Percentiles rank a stretch among this genome's conserved stretches.
Conservation (phyloP, 2,797 vertebrate species). For the Macrochelys suwanniensis region DNA sequence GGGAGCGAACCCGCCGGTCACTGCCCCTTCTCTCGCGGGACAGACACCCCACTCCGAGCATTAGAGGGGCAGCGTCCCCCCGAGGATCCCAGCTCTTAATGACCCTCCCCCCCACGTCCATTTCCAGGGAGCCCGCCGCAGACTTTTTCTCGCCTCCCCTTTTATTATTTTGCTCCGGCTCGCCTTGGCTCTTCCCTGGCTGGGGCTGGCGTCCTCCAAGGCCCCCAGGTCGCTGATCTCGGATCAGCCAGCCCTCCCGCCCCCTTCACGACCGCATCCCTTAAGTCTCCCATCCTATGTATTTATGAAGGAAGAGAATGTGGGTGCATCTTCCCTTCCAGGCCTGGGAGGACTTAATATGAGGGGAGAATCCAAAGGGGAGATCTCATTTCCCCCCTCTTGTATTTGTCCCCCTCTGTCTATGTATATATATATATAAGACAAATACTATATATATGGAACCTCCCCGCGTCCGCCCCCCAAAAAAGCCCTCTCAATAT, state of each 20-base stretch:
- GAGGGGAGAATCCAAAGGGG: neutral
- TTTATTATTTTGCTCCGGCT: too few relatives aligned
- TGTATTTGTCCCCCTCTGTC: neutral
- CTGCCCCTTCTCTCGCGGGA: neutral
- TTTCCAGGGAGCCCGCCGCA: neutral
- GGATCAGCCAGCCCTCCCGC: neutral
- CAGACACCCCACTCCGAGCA: neutral
- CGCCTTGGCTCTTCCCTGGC: neutral
- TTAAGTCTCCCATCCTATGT: neutral
- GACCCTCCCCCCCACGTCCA: neutral
- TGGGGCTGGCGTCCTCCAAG: neutral
- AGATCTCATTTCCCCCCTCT: neutral
- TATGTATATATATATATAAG: too few relatives aligned
- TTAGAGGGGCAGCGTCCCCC: neutral
- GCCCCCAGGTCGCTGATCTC: neutral
- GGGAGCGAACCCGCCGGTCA: neutral
- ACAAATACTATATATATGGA: neutral
- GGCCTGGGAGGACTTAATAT: neutral
- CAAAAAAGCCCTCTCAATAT: neutral
- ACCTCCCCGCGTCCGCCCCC: fast-evolving
- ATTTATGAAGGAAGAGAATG: neutral
- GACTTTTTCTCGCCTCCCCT: neutral
- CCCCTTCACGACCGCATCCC: neutral
- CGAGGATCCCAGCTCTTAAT: neutral
- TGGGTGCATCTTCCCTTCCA: neutral